These are phyloP conservation scores for Agrochola litura DNA, from an alignment of 2,888 invertebrate species.

Conservation along the genomic window DNA sequence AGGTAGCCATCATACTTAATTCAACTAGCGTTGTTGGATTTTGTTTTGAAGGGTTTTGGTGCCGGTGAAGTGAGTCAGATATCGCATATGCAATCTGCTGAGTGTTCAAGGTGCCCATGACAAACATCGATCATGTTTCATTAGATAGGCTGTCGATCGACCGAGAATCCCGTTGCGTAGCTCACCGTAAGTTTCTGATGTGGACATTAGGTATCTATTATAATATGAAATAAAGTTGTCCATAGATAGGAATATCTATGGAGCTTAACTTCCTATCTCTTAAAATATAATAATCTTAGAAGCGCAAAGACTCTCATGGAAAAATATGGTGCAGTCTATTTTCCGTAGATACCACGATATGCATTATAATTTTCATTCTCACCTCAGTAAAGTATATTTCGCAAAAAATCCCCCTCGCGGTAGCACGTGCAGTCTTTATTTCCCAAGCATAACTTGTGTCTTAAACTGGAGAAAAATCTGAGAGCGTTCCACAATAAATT, in stretches of 20 bases:
- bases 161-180: background rate
- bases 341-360: slow-evolving; percentile 15
- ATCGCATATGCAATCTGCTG: too few species aligned
- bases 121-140: background rate
- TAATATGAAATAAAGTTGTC: background rate
- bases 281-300: slow-evolving; percentile 16
- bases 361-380: slow-evolving; percentile 57
- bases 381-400: slow-evolving; percentile 47
- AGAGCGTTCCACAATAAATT: slow-evolving; percentile 60
- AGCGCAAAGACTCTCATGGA: slow-evolving; percentile 5
- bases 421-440: slow-evolving; percentile 59
- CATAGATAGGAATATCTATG: background rate
- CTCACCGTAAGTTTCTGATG: background rate
- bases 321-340: slow-evolving; percentile 46
- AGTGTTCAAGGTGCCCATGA: background rate
- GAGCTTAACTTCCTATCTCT: background rate
- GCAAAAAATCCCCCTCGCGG: slow-evolving; percentile 39
- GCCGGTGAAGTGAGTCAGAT: background rate
- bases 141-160: background rate
- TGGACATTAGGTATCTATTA: background rate
- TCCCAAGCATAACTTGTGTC: slow-evolving; percentile 46
- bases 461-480: slow-evolving; percentile 54
- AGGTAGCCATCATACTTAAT: background rate
- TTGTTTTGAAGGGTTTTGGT: background rate
- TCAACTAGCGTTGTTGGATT: background rate